A percentile compares a stretch with the other conserved stretches of the same genome.
These are phyloP conservation scores for Hystrix cristata DNA, from an alignment of 2,113 vertebrate genomes.

Conservation along the genomic window DNA sequence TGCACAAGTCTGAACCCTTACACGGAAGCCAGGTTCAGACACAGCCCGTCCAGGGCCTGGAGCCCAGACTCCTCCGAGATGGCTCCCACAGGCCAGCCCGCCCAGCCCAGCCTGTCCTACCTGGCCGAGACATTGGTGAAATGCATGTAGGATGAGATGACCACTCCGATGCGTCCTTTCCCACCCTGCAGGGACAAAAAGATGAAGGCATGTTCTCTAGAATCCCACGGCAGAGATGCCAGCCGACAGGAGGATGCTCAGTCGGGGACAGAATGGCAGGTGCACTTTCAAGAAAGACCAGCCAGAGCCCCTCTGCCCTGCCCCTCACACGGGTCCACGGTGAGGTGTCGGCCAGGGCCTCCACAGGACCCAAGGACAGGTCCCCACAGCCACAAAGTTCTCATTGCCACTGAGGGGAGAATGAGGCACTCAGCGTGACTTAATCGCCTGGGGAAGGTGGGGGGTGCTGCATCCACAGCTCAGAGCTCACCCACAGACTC, in stretches of 20 bases:
- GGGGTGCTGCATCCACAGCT: background rate
- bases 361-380: background rate
- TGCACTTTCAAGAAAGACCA: no score
- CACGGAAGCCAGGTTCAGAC: no score
- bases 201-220: background rate
- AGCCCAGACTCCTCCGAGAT: no score
- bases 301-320: fast-evolving
- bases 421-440: background rate
- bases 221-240: fast-evolving
- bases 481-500: no score
- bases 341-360: background rate
- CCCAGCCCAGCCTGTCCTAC: slow-evolving; percentile 84
- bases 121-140: slow-evolving; percentile 97
- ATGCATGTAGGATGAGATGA: slow-evolving; percentile 97
- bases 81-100: background rate
- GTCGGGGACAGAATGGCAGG: fast-evolving
- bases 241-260: fast-evolving
- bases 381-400: background rate
- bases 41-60: no score
- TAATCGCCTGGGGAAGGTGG: background rate
- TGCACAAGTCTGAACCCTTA: no score
- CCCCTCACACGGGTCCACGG: fast-evolving
- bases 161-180: slow-evolving; percentile 96
- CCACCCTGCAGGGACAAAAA: slow-evolving; percentile 90
- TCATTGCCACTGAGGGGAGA: no score